Conservation (phyloP, 2,888 invertebrate genomes). For the Drosophila rellima region DNA sequence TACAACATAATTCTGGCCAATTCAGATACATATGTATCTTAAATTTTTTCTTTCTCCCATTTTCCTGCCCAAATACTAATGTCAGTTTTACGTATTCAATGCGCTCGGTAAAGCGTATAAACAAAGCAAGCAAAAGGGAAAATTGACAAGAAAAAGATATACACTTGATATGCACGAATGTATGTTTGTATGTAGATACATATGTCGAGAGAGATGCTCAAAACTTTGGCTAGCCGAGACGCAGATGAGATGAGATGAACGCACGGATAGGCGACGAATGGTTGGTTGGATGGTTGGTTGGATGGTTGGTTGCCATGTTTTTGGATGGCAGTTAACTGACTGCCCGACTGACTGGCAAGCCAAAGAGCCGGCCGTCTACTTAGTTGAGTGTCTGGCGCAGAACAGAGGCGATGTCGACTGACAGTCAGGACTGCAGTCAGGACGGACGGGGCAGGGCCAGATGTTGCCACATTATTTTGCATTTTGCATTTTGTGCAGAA, state of each 20-base stretch:
- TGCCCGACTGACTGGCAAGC: constrained; percentile 37
- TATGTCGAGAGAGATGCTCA: constrained; percentile 62
- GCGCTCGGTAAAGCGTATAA: constrained; percentile 15
- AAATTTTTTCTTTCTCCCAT: too few species aligned
- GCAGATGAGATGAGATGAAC: constrained; percentile 59
- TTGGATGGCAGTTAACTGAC: constrained; percentile 61
- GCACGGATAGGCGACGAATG: constrained; percentile 63
- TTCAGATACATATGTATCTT: too few species aligned
- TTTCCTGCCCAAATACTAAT: too few species aligned
- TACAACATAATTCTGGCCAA: too few species aligned
- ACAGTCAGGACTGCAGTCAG: too few species aligned
- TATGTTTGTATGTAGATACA: too few species aligned
- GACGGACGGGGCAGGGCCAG: constrained; percentile 49
- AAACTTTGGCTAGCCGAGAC: constrained; percentile 67
- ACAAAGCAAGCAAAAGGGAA: constrained; percentile 44
- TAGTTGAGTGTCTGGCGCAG: constrained; percentile 75
- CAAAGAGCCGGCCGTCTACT: constrained; percentile 40
- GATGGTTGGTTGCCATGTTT: constrained; percentile 32
- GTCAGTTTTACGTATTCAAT: neutral
- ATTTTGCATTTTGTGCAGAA: constrained; percentile 77
- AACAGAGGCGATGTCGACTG: constrained; percentile 59
- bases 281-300: constrained; percentile 38
- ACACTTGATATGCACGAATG: constrained; percentile 64
- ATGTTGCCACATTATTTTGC: constrained; percentile 74
- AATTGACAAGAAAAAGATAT: constrained; percentile 64